Evolutionary conservation across 2,797 vertebrate species (phyloP), one percentile per base, ranked within the genome.

Genomic region (Phataginus tetradactyla): DNA sequence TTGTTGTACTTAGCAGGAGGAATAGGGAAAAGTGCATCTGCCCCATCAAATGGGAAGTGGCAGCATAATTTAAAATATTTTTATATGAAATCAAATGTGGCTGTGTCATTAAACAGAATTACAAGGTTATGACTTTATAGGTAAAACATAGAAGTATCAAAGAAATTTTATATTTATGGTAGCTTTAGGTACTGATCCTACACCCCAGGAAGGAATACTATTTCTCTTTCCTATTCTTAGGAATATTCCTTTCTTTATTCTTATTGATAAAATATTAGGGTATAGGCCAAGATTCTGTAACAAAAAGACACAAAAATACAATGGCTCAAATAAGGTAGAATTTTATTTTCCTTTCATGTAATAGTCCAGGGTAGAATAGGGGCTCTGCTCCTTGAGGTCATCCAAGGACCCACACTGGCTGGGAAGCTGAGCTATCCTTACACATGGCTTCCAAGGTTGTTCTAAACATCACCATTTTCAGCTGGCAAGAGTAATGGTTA

Each of bases 341-440:
- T 77, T 94, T 71, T 88, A 34, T 83, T 95, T 96, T 95, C 86
- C 68, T 79, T 53, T 80, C 25, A 53, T 74, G 8, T 69, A 18
- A 37, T 80, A 72, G 63, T 64, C 20, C 29, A 49, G 21, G 17
- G 3, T 86, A 86, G 42, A 37, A 90, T 79, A 81, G 53, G 69
- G n/a, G 13, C 42, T 96, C 27, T 91, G 49, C 49, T 49, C 17
- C 21, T 89, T 93, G 27, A 79, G n/a, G 11, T 92, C 37, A 55
- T 87, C 68, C 37, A 74, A 51, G 53, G 71, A 69, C 37, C 32
- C 53, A 84, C 20, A 6, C 11, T 90, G 14, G 15, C 45, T 74
- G n/a, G 57, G 53, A 42, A 83, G 23, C 8, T 63, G 64, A 74
- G 17, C 39, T 42, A 13, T 74, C 68, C 42, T 92, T 72, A 85